These are phyloP conservation scores for Brachionus angularis DNA, from an alignment of 1,140 invertebrate genomes.

Conservation along the genomic window DNA sequence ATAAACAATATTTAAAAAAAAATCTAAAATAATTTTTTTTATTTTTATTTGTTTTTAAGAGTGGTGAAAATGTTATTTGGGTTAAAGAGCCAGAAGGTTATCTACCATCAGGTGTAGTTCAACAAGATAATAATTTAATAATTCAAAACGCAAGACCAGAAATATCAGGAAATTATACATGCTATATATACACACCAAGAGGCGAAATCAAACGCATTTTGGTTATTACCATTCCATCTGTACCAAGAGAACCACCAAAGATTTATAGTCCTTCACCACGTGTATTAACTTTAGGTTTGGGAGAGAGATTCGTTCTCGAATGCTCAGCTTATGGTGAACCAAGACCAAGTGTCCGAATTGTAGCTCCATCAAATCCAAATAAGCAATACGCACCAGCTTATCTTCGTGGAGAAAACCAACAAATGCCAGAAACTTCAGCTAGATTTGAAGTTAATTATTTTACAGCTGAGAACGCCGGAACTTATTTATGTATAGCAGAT, in stretches of 20 bases:
- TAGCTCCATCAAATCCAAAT: neutral
- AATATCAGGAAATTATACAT: constrained; percentile 37
- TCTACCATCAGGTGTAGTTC: constrained; percentile 17
- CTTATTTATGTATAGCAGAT: constrained; percentile 30
- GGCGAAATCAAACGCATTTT: neutral
- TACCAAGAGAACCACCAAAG: neutral
- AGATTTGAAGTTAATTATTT: constrained; percentile 37
- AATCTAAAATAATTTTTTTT: no score
- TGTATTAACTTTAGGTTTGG: neutral
- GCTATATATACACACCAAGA: constrained; percentile 13
- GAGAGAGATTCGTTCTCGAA: constrained; percentile 18
- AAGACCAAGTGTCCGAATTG: constrained; percentile 24
- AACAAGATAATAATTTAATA: constrained; percentile 34
- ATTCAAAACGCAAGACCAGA: constrained; percentile 23
- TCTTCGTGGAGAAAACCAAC: neutral
- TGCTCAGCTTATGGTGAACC: constrained; percentile 27
- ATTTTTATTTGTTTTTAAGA: neutral
- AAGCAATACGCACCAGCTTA: neutral
- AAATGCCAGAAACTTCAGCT: neutral
- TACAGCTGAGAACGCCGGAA: constrained; percentile 36
- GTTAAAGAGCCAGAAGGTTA: constrained; percentile 27
- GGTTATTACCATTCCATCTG: constrained; percentile 4
- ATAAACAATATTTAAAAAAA: neutral
- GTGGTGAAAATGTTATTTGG: constrained; percentile 25
- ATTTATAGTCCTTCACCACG: constrained; percentile 16